Conservation (phyloP, 2,797 vertebrate genomes). For the Echiichthys vipera region DNA sequence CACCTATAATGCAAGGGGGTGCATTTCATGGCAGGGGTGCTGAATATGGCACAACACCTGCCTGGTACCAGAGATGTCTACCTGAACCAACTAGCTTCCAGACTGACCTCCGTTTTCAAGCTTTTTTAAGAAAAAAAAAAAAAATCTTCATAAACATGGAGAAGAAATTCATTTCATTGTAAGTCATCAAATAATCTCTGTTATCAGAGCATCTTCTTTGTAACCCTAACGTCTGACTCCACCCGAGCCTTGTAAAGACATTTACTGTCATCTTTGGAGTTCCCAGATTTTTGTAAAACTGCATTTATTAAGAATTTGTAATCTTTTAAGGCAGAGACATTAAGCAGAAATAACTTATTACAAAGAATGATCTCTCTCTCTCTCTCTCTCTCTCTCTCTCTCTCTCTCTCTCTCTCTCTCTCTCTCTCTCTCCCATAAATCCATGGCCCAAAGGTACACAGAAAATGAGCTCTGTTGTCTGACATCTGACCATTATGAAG, state of each 20-base stretch:
- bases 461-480: conserved; percentile 11
- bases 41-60: no score
- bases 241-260: conserved; percentile 11
- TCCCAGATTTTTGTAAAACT: conserved; percentile 23
- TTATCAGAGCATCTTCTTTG: conserved; percentile 6
- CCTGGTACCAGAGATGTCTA: no score
- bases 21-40: no score
- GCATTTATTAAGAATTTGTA: no score
- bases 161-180: conserved; percentile 1
- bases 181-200: not conserved
- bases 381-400: not conserved
- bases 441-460: conserved; percentile 19
- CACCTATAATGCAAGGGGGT: no score
- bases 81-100: not conserved
- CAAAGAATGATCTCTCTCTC: conserved; percentile 3
- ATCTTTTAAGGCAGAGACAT: conserved; percentile 34
- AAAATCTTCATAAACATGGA: no score
- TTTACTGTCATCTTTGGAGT: not conserved
- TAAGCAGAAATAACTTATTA: conserved; percentile 32
- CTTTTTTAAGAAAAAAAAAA: not conserved
- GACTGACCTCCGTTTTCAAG: not conserved
- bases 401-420: not conserved
- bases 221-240: not conserved
- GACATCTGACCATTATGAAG: conserved; percentile 15
- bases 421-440: conserved; percentile 13